These are phyloP conservation scores for Columbina picui DNA, from an alignment of 2,113 vertebrate genomes.

Conservation along the genomic window DNA sequence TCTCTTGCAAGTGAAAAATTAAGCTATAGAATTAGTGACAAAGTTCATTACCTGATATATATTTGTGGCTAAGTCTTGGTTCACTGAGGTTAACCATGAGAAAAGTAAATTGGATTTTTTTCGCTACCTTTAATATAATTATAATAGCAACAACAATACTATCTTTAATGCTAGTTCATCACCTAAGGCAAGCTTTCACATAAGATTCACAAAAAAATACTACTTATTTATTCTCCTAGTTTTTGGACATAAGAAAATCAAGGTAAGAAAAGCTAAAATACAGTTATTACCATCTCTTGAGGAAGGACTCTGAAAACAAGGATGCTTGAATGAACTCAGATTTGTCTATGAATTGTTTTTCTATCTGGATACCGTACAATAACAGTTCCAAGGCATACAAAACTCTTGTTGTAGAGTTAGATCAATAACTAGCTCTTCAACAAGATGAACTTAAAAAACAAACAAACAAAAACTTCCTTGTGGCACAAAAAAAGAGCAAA, in stretches of 20 bases:
- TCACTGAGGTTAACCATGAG: neutral
- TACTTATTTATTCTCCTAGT: neutral
- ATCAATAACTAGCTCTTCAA: conserved; percentile 18
- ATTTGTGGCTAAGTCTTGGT: neutral
- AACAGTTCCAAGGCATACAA: neutral
- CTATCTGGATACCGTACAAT: neutral
- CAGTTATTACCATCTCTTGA: neutral
- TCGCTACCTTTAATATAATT: neutral
- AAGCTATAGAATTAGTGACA: neutral
- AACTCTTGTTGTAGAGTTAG: neutral
- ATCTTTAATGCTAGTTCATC: neutral
- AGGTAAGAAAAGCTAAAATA: neutral
- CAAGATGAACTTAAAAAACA: neutral
- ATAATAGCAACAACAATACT: neutral
- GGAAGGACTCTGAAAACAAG: neutral
- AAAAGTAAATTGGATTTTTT: neutral
- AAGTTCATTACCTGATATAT: neutral
- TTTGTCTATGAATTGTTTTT: neutral
- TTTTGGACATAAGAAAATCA: neutral
- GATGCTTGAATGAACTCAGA: neutral
- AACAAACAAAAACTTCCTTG: neutral
- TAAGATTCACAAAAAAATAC: neutral
- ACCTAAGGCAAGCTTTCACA: neutral
- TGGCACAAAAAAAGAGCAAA: neutral
- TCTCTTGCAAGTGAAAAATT: neutral